Percentiles rank a stretch among this genome's conserved stretches.
Evolutionary conservation across 2,797 vertebrate species (phyloP).

Genomic region (Muscicapa striata): DNA sequence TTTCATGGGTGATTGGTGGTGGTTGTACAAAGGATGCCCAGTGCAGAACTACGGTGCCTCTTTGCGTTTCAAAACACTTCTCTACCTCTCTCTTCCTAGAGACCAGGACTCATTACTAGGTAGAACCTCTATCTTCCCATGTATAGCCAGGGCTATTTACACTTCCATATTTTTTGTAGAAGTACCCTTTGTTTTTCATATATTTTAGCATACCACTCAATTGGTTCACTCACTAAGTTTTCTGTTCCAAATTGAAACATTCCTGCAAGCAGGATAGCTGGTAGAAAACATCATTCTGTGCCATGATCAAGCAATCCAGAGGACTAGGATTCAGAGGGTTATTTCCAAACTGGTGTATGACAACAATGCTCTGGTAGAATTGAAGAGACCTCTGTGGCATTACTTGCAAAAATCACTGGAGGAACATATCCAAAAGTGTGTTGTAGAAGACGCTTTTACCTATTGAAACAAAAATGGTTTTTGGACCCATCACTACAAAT

Average conservation of each 20-base stretch:
- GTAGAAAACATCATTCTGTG: not conserved
- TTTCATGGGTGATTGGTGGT: not conserved
- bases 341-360: not conserved
- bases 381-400: not conserved
- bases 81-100: not conserved
- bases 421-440: fast-evolving
- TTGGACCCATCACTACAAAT: not conserved
- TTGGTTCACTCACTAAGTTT: not conserved
- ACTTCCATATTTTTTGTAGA: not conserved
- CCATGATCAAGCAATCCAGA: not conserved
- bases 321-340: not conserved
- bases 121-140: not conserved
- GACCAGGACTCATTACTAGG: not conserved
- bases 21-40: not conserved
- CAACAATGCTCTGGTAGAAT: not conserved
- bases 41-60: not conserved
- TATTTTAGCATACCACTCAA: not conserved
- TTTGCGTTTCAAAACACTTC: not conserved
- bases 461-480: not conserved
- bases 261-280: not conserved
- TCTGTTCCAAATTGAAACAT: not conserved
- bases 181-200: not conserved
- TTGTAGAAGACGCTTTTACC: not conserved
- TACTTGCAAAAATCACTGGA: not conserved
- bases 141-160: not conserved